A percentile compares a stretch with the other conserved stretches of the same genome.
These are phyloP conservation scores for Drosophila triauraria DNA, from an alignment of 1,140 invertebrate genomes.

Conservation along the genomic window DNA sequence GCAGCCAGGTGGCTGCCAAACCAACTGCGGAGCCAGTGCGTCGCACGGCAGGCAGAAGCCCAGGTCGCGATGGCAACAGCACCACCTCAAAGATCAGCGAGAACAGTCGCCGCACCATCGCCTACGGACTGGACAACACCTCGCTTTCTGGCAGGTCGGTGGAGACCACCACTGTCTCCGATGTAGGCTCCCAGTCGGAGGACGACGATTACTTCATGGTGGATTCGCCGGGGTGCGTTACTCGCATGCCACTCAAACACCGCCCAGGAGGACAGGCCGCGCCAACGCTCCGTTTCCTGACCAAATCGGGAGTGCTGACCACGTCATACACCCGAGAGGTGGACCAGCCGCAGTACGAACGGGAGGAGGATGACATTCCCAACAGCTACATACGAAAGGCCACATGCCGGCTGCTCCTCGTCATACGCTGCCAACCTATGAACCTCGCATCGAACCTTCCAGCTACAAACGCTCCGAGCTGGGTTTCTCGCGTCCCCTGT, in stretches of 20 bases:
- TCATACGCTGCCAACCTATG: slow-evolving; percentile 28
- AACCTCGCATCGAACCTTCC: slow-evolving; percentile 33
- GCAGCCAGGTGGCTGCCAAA: slow-evolving; percentile 36
- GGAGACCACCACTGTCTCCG: slow-evolving; percentile 65
- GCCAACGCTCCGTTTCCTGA: slow-evolving; percentile 62
- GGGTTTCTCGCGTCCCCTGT: slow-evolving; percentile 20
- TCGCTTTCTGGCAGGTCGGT: slow-evolving; percentile 34
- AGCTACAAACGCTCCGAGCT: slow-evolving; percentile 36
- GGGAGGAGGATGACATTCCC: slow-evolving; percentile 25
- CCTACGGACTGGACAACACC: slow-evolving; percentile 35
- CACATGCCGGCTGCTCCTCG: slow-evolving; percentile 13
- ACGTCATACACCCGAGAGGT: slow-evolving; percentile 70
- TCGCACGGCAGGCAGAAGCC: slow-evolving; percentile 20
- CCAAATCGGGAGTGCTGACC: slow-evolving; percentile 72
- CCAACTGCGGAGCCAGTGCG: slow-evolving; percentile 32
- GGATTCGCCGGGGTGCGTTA: slow-evolving; percentile 11
- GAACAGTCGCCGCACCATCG: slow-evolving; percentile 55
- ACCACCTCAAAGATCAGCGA: slow-evolving; percentile 35
- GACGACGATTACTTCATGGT: slow-evolving; percentile 57
- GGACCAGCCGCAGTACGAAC: slow-evolving; percentile 20
- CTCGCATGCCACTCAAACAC: slow-evolving; percentile 6
- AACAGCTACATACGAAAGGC: slow-evolving; percentile 59
- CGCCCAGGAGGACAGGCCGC: slow-evolving; percentile 10
- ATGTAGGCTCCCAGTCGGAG: slow-evolving; percentile 72
- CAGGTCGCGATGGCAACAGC: slow-evolving; percentile 6